Conservation (phyloP, 2,888 invertebrate species). For the Lasioglossum pauxillum region DNA sequence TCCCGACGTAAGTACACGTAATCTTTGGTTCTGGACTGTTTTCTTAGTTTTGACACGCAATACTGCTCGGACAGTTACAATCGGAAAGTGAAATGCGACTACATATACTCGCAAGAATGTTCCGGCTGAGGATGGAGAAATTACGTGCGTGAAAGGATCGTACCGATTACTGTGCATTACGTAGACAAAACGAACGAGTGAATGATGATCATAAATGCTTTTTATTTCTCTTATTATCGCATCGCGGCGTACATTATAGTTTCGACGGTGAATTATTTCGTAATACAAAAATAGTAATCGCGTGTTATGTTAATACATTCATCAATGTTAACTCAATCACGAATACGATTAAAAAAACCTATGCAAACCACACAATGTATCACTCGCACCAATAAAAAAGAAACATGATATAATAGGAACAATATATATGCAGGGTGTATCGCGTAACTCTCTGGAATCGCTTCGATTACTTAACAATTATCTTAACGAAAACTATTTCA, state of each 20-base stretch:
- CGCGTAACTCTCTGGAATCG: not conserved
- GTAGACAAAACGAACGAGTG: not conserved
- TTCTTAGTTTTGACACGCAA: constrained; percentile 71
- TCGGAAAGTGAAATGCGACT: constrained; percentile 75
- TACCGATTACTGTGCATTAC: not conserved
- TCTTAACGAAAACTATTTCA: not conserved
- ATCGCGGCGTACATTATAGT: not conserved
- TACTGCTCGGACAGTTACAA: constrained; percentile 53
- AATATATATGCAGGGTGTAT: not conserved
- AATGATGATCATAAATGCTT: not conserved
- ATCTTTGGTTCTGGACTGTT: constrained; percentile 56
- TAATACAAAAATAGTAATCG: constrained; percentile 10
- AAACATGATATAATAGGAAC: not conserved
- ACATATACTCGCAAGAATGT: constrained; percentile 40
- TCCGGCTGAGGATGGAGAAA: constrained; percentile 34
- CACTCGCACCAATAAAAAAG: not conserved
- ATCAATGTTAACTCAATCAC: not conserved
- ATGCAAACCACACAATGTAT: not conserved
- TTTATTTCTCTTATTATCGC: not conserved
- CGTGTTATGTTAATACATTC: not conserved
- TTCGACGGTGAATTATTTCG: not conserved
- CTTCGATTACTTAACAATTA: not conserved
- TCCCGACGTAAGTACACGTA: constrained; percentile 64
- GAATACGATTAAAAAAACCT: not conserved
- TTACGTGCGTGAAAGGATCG: constrained; percentile 44